Evolutionary conservation across 2,888 invertebrate species (phyloP), one percentile per base, ranked within the genome.

Genomic region (Alviniconcha strummeri): DNA sequence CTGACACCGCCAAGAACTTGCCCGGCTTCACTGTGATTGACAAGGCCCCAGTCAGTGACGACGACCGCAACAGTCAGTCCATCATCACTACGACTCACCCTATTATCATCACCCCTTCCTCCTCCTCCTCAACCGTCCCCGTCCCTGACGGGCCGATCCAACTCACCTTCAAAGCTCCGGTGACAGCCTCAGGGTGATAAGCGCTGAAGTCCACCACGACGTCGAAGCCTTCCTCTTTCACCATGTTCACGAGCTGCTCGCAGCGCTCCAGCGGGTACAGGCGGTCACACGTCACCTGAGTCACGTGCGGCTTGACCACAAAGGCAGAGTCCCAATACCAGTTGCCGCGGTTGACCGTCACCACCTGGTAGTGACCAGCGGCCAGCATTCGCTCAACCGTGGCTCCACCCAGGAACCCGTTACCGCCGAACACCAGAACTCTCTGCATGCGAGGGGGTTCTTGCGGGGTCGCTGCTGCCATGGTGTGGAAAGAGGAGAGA

Each of bases 151-250:
- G n/a, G n/a, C 71, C 19, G 7, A 71, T 71, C 13, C 74, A 52
- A 8, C 71, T 69, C 5, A 82, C 82, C 82, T 81, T 76, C 64
- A 93, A 84, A 5, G 91, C 90, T 60, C 94, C 91, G 11, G 88
- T 87, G n/a, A 94, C 88, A n/a, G 92, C 93, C 85, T 92, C 88
- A 0, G 91, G 89, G 76, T 92, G 92, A 87, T 94, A 94, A 0
- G 92, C 94, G 87, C 94, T 94, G 88, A 94, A 94, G 87, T 94
- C 94, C 9, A 94, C 86, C 8, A 94, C 93, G 2, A 92, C 91
- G 83, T 94, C 94, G 87, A 94, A 93, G 54, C 88, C 86, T 1
- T 88, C 84, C 15, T 85, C 86, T 6, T 89, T 86, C 5, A 88
- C 75, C 19, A 87, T 83, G 74, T 86, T 77, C 36, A 90, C 80